Base-by-base conservation (phyloP, 2,888 invertebrate species). In the Adineta ricciae region DNA sequence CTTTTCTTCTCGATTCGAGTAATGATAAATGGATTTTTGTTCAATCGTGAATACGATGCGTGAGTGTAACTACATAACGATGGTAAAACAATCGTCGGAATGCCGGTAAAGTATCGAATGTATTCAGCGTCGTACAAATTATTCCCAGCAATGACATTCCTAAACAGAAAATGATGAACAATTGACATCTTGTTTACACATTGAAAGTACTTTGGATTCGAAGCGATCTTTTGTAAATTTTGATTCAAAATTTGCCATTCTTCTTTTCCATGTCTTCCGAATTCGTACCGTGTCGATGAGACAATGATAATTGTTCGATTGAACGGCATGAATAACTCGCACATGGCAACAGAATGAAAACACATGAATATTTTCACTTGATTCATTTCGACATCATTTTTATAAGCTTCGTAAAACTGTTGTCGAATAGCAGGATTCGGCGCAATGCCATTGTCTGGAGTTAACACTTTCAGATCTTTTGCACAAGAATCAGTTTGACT, bases 191-290 rank as follows among this genome's bases (percentile, higher is more conserved):
- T 46, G 5, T 46, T n/a, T n/a, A n/a, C n/a, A n/a, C n/a, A n/a
- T n/a, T n/a, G n/a, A n/a, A n/a, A 46, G 5, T 46, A 84, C 84
- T 85, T 85, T 14, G 86, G 86, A 16, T 84, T 83, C 27, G 82
- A 38, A 14, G 86, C 83, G n/a, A 86, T 50, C 19, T 16, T 84
- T 14, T 50, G 83, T 24, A 86, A 84, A 85, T 87, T 86, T 41
- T 86, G 84, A 52, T 87, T 86, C 82, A 83, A 84, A 46, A 84
- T 82, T 7, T 32, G 83, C 86, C 86, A 86, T 21, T 83, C 84
- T 83, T 85, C 27, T 64, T 56, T 14, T 16, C 41, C 9, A 38
- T 50, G 64, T 54, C 78, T 46, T 21, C 83, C 85, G 21, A 85
- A 32, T 52, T 85, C 83, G 38, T 85, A 85, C 8, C 85, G 52